Evolutionary conservation across 2,797 vertebrate species (phyloP), one percentile per base, ranked within the genome.

Genomic region (Mionectes olivaceus): DNA sequence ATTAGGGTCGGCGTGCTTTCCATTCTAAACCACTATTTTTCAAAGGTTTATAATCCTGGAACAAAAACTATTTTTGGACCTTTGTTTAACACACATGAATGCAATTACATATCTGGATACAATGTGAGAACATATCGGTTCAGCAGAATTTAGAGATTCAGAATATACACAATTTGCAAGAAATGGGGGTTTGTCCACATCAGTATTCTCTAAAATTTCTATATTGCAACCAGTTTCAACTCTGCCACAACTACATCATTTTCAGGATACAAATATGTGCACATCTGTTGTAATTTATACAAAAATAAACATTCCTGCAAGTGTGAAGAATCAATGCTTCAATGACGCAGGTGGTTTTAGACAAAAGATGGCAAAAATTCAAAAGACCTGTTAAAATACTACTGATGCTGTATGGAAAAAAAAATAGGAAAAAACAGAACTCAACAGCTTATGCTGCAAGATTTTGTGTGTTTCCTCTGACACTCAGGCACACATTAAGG

Each of bases 21-120:
- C 18, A 30, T 77, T 91, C 18, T 86, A 87, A 95, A 94, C 22
- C 5, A 41, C 33, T 77, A 71, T 89, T 82, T 96, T 87, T 80
- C 89, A n/a, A 71, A 35, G 6, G 5, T 49, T 84, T 85, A 83
- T 77, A 88, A 56, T 44, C 43, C 19, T 74, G 17, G 53, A 90
- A 91, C 12, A 70, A 93, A 93, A 93, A 65, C 30, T 79, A 30
- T 82, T 89, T 96, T 90, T 82, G 81, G 74, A 53, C 59, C 7
- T 79, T 63, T 47, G 11, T 70, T 96, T 90, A 90, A 87, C n/a
- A 83, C 65, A 61, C 19, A 60, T 89, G 60, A 86, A 33, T 84
- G 41, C 23, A 77, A 84, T 70, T 84, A 43, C 44, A 11, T 47
- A 60, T 59, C 73, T 78, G 46, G 27, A 68, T 70, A 86, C 6